A percentile compares a stretch with the other conserved stretches of the same genome.
phyloP scores from a whole-genome alignment of 1,140 invertebrate species.

The Panagrolaimus sp. region DNA sequence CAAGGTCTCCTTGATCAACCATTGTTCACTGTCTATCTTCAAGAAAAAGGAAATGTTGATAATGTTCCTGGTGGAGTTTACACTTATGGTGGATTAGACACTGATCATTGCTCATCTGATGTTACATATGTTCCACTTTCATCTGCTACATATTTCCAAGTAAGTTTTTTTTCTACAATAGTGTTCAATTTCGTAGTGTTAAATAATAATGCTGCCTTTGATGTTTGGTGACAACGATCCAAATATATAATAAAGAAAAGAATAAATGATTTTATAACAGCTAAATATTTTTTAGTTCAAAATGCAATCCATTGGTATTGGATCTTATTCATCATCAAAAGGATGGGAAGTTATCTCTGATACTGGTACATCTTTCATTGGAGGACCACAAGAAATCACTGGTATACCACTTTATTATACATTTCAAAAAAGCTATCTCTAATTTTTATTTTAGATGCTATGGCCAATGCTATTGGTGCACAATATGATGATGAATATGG shows the following conservation, averaged over 20 bases:
- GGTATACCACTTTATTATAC: neutral
- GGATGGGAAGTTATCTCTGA: slow-evolving; percentile 42
- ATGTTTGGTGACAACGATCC: too few relatives aligned
- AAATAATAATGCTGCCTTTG: too few relatives aligned
- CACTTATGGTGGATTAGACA: slow-evolving; percentile 48
- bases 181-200: too few relatives aligned
- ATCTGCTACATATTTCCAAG: slow-evolving; percentile 46
- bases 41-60: slow-evolving; percentile 27
- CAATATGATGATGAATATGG: slow-evolving; percentile 26
- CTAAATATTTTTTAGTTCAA: too few relatives aligned
- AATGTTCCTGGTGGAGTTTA: slow-evolving; percentile 38
- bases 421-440: slow-evolving; percentile 21
- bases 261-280: too few relatives aligned
- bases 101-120: slow-evolving; percentile 32
- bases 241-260: too few relatives aligned
- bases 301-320: slow-evolving; percentile 26
- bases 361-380: slow-evolving; percentile 36
- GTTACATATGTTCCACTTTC: slow-evolving; percentile 40
- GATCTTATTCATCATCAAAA: slow-evolving; percentile 26
- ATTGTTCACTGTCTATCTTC: slow-evolving; percentile 46
- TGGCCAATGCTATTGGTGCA: slow-evolving; percentile 39
- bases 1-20: slow-evolving; percentile 43
- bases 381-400: too few relatives aligned
- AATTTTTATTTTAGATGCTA: slow-evolving; percentile 27
- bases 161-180: too few relatives aligned